Evolutionary conservation across 2,888 invertebrate species (phyloP).

Genomic region (Zootermopsis nevadensis): DNA sequence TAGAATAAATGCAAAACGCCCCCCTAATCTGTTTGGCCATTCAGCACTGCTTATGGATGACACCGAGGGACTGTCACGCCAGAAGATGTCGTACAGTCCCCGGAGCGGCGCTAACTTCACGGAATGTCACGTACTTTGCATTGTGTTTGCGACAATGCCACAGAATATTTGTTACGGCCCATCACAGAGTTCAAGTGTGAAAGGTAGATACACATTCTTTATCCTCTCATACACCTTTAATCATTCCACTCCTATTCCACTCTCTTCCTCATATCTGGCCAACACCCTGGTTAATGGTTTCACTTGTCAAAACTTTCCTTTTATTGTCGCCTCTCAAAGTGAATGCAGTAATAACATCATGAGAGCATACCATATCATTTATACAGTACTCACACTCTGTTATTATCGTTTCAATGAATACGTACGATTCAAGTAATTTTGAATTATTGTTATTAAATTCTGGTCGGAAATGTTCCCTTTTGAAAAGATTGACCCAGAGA

Average conservation of each 20-base stretch:
- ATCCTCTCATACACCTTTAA: too few species aligned
- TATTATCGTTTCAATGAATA: conserved; percentile 28
- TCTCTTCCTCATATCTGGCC: conserved; percentile 4
- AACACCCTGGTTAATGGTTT: conserved; percentile 36
- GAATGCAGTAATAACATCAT: neutral
- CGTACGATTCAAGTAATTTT: conserved; percentile 35
- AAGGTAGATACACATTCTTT: too few species aligned
- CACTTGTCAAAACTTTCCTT: conserved; percentile 24
- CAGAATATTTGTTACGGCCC: conserved; percentile 25
- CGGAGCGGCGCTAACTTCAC: neutral
- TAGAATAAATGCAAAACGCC: too few species aligned
- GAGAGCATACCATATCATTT: too few species aligned
- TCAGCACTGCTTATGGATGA: too few species aligned
- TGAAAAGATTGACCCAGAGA: neutral
- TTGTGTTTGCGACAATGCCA: conserved; percentile 34
- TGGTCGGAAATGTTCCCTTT: neutral
- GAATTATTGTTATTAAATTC: conserved; percentile 33
- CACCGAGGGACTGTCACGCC: too few species aligned
- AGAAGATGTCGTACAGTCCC: too few species aligned
- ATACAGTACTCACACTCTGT: neutral
- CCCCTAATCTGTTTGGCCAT: too few species aligned
- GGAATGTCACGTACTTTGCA: conserved; percentile 23
- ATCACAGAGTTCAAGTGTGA: conserved; percentile 41
- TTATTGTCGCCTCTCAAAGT: conserved; percentile 6
- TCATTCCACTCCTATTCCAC: neutral